Percentiles rank a stretch among this genome's conserved stretches.
Evolutionary conservation across 2,113 vertebrate genomes (phyloP).

Genomic region (Microcebus tavaratra): DNA sequence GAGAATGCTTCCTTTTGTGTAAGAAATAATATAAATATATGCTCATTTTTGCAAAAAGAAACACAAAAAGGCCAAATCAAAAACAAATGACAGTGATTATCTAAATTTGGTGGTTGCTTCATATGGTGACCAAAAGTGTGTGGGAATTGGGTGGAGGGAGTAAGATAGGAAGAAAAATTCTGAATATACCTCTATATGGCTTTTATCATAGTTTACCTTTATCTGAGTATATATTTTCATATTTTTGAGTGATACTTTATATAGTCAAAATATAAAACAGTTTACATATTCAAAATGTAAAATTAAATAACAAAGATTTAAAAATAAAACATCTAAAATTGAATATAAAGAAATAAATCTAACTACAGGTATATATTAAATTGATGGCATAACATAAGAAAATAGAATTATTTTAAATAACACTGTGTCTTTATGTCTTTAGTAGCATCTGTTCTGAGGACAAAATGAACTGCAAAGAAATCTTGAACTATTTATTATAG

Average conservation of each 20-base stretch:
- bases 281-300: background rate
- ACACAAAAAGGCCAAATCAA: background rate
- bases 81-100: background rate
- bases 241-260: background rate
- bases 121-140: background rate
- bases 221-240: background rate
- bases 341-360: conserved; percentile 4
- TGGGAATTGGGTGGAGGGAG: background rate
- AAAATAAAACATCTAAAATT: background rate
- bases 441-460: background rate
- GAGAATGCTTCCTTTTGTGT: background rate
- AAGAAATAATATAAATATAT: background rate
- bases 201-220: background rate
- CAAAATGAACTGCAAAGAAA: conserved; percentile 3
- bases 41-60: conserved; percentile 9
- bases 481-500: background rate
- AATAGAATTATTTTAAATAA: background rate
- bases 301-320: background rate
- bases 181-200: background rate
- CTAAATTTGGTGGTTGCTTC: background rate
- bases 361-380: background rate
- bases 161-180: background rate
- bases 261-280: background rate
- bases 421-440: background rate
- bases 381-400: background rate